Conservation (phyloP, 2,888 invertebrate species). For the Cephus rjabovi region DNA sequence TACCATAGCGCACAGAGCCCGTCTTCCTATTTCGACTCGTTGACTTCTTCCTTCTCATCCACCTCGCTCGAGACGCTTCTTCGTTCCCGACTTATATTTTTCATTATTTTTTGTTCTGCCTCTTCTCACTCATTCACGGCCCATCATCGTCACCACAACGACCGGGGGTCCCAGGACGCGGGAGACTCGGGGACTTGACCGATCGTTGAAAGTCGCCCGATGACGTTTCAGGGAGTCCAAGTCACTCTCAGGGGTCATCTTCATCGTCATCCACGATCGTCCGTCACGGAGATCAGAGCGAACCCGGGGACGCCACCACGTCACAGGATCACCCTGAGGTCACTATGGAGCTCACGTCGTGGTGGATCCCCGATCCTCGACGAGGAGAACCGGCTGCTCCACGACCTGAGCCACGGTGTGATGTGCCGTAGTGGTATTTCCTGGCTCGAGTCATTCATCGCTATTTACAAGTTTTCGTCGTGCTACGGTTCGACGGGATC, state of each 20-base stretch:
- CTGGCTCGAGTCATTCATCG: conserved; percentile 40
- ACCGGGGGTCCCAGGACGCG: no score
- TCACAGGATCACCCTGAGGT: conserved; percentile 46
- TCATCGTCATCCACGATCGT: background rate
- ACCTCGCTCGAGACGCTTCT: background rate
- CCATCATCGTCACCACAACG: background rate
- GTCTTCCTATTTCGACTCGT: no score
- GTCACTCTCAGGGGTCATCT: background rate
- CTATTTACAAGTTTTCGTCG: no score
- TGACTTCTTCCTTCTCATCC: conserved; percentile 12
- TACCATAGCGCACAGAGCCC: no score
- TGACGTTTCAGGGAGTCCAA: no score
- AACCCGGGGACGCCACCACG: conserved; percentile 49
- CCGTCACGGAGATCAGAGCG: conserved; percentile 21
- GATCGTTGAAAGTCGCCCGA: no score
- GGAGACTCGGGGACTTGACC: no score
- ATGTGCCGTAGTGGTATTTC: conserved; percentile 61
- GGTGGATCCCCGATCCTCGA: conserved; percentile 19
- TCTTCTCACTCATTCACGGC: conserved; percentile 1
- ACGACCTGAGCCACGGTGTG: conserved; percentile 44
- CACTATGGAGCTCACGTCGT: conserved; percentile 14
- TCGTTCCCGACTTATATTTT: conserved; percentile 8
- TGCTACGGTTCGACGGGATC: no score
- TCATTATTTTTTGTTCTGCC: background rate
- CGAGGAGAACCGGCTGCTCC: conserved; percentile 16